phyloP scores from a whole-genome alignment of 2,113 vertebrate species.

The Pygoscelis adeliae region DNA sequence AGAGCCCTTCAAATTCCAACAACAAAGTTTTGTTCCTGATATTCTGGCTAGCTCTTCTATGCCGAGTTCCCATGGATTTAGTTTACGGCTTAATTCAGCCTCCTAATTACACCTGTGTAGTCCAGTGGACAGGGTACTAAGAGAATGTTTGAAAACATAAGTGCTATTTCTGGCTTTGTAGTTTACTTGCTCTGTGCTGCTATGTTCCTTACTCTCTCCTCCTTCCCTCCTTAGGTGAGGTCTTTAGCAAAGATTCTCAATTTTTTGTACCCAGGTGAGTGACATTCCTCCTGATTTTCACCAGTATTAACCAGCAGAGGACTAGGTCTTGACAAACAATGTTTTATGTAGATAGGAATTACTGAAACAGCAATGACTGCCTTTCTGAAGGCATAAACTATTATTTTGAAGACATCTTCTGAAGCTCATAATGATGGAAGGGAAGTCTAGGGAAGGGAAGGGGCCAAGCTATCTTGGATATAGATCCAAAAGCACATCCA shows the following conservation, averaged over 20 bases:
- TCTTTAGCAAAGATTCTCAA: background rate
- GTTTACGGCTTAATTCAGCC: background rate
- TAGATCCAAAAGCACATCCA: background rate
- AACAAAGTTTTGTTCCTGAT: background rate
- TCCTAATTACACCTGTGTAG: background rate
- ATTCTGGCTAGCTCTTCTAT: background rate
- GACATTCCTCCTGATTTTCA: background rate
- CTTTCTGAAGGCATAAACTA: background rate
- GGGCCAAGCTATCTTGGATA: background rate
- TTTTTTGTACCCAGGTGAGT: background rate
- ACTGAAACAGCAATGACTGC: background rate
- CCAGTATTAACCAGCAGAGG: background rate
- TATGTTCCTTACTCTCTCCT: background rate
- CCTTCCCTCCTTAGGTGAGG: background rate
- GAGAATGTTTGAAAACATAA: background rate
- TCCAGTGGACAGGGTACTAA: background rate
- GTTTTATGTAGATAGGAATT: background rate
- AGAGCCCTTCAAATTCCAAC: constrained; percentile 25
- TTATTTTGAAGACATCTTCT: background rate
- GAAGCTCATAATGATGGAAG: background rate
- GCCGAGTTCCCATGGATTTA: background rate
- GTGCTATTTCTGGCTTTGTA: background rate
- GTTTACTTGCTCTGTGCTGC: background rate
- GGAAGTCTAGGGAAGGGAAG: background rate
- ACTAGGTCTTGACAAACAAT: background rate